Percentiles rank a stretch among this genome's conserved stretches.
phyloP scores from a whole-genome alignment of 2,888 invertebrate species.

The Aleiodes alternator region DNA sequence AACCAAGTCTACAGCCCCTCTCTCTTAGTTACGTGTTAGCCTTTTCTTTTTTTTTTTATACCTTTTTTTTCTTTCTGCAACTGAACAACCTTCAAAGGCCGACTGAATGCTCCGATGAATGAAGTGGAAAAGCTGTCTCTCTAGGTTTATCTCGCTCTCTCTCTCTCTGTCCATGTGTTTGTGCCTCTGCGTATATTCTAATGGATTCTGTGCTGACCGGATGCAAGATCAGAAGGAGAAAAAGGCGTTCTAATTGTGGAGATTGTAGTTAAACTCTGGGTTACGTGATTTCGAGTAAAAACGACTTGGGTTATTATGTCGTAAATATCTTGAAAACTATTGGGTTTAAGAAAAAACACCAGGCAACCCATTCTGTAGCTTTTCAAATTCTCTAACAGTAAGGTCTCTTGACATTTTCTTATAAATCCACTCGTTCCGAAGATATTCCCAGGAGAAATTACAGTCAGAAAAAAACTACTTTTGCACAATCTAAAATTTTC shows the following conservation, averaged over 20 bases:
- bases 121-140: slow-evolving; percentile 59
- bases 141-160: neutral
- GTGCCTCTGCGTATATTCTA: neutral
- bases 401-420: too few species aligned
- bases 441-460: too few species aligned
- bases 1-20: slow-evolving; percentile 42
- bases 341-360: too few species aligned
- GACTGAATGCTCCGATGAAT: slow-evolving; percentile 73
- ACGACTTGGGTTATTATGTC: too few species aligned
- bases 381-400: too few species aligned
- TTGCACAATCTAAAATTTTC: too few species aligned
- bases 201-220: neutral
- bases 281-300: too few species aligned
- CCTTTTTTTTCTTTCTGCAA: slow-evolving; percentile 62
- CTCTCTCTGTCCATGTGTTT: neutral
- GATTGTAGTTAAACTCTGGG: too few species aligned
- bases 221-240: neutral
- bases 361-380: too few species aligned
- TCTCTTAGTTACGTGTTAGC: slow-evolving; percentile 12
- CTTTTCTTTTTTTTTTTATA: slow-evolving; percentile 48
- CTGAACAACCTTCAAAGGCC: slow-evolving; percentile 74
- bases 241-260: neutral
- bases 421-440: too few species aligned
- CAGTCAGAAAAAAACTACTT: too few species aligned
- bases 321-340: too few species aligned